Evolutionary conservation across 1,140 invertebrate genomes (phyloP).

Genomic region (Thalassaphorura encarpata): DNA sequence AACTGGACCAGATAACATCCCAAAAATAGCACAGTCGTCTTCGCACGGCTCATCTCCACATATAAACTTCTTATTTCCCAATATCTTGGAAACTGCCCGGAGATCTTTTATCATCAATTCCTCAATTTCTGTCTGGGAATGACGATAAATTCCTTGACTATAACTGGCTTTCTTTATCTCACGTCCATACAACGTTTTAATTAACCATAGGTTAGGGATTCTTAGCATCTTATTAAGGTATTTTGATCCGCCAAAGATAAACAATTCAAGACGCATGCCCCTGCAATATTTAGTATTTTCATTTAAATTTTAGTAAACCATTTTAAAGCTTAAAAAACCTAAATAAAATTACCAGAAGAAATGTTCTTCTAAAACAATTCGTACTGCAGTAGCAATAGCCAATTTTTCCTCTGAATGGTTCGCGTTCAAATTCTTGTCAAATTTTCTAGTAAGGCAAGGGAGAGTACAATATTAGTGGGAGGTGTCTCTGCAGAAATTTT

Average conservation of each 20-base stretch:
- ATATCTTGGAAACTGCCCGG: constrained; percentile 16
- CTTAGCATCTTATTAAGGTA: no score
- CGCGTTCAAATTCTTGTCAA: constrained; percentile 27
- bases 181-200: not conserved
- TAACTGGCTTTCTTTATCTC: not conserved
- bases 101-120: constrained; percentile 21
- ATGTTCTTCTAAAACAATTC: constrained; percentile 29
- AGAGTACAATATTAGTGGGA: not conserved
- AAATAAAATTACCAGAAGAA: constrained; percentile 10
- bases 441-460: constrained; percentile 19
- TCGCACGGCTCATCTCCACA: constrained; percentile 37
- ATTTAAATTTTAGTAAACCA: not conserved
- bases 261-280: not conserved
- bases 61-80: constrained; percentile 37
- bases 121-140: constrained; percentile 22
- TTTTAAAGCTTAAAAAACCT: not conserved
- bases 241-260: no score
- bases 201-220: not conserved
- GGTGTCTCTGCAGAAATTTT: not conserved
- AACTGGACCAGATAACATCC: constrained; percentile 33
- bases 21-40: constrained; percentile 41
- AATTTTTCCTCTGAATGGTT: constrained; percentile 1
- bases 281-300: not conserved
- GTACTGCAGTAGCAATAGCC: constrained; percentile 15
- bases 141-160: constrained; percentile 26